Evolutionary conservation across 2,797 vertebrate species (phyloP), one percentile per base, ranked within the genome.

Genomic region (Enteromius afrohamiltoni): DNA sequence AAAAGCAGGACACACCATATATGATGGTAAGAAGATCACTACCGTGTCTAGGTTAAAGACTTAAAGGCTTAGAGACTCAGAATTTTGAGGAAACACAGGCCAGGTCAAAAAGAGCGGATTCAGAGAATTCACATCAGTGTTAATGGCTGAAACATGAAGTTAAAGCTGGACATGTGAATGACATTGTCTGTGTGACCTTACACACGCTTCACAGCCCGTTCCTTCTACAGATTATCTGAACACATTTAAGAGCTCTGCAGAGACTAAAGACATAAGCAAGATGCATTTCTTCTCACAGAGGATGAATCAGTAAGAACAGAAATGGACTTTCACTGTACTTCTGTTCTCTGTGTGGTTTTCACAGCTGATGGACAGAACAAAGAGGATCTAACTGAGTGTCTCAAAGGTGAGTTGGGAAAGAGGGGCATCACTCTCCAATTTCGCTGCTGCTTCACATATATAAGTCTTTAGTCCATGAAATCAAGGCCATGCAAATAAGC

Each of bases 361-460:
- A 23, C 34, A 60, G 74, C 74, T 26, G 74, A 60, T 60, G 74
- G 34, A 42, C 74, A 40, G 53, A 42, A 76, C 53, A 58, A 1
- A 23, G 34, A 40, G 1, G 74, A 76, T 42, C 34, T 42, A 34
- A 17, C 21, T 60, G 3, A 60, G 40, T 76, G 74, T 60, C 6
- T 40, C 74, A 60, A 23, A 42, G 74, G 74, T 76, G 53, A 76
- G 74, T 76, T 16, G 58, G 10, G 16, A 58, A 23, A 7, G 21
- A 74, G 31, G 47, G 8, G 7, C 45, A 16, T 51, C 17, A 11
- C 26, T 51, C 47, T n/a, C 13, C 0, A 34, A 3, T 53, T 34
- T 37, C 0, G 14, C 34, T 74, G 49, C 17, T 75, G 19, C 31
- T 47, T 31, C 23, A 45, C 6, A 26, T 4, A 45, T 45, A 45